A percentile compares a stretch with the other conserved stretches of the same genome.
Conservation (phyloP, 2,888 invertebrate species). For the Microplitis deprimator region DNA sequence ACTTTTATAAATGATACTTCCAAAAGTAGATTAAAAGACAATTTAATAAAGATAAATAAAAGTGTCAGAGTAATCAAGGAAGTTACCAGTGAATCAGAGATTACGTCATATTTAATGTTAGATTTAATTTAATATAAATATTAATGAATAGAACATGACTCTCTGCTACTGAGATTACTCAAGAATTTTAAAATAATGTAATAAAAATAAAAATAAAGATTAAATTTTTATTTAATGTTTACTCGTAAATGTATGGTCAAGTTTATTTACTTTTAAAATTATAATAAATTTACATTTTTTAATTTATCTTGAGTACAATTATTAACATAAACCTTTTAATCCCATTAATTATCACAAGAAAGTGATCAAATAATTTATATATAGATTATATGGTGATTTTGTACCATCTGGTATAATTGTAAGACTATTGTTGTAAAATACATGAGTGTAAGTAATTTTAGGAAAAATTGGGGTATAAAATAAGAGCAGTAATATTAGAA, state of each 20-base stretch:
- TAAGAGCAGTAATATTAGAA: not conserved
- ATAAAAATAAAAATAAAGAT: not conserved
- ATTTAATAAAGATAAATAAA: not conserved
- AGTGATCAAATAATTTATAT: too few species aligned
- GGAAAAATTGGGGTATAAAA: not conserved
- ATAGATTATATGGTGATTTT: too few species aligned
- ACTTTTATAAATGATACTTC: not conserved
- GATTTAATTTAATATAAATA: not conserved
- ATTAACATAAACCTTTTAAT: not conserved
- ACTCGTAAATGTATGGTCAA: not conserved
- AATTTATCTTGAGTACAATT: not conserved
- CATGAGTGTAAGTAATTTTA: not conserved
- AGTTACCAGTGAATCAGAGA: not conserved
- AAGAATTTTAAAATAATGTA: not conserved
- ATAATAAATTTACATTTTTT: not conserved
- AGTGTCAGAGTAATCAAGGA: not conserved
- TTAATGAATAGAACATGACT: not conserved
- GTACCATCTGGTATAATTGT: not conserved
- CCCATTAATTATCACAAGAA: not conserved
- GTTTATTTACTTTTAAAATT: not conserved
- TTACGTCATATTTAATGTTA: not conserved
- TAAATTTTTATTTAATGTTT: not conserved
- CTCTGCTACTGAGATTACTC: not conserved
- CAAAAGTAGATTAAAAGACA: not conserved
- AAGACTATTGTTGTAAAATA: not conserved